phyloP scores from a whole-genome alignment of 2,113 vertebrate species.

The Clinocottus analis region DNA sequence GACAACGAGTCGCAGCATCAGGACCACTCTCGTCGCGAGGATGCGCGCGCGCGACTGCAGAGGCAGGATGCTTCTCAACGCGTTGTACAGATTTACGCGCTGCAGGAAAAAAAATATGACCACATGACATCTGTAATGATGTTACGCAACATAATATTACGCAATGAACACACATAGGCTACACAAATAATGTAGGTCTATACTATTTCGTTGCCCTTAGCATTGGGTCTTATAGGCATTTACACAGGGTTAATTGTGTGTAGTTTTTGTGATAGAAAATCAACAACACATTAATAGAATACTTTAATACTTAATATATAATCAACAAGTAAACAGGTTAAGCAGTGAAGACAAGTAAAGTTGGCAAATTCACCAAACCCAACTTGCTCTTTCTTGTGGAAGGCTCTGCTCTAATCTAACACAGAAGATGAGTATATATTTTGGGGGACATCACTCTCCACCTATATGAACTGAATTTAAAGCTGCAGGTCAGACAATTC shows the following conservation, averaged over 20 bases:
- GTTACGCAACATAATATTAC: background rate
- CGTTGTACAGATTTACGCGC: background rate
- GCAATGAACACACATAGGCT: background rate
- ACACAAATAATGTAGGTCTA: background rate
- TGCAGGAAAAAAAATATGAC: background rate
- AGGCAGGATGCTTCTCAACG: background rate
- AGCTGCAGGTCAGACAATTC: background rate
- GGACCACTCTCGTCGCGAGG: constrained; percentile 62
- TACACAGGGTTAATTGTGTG: background rate
- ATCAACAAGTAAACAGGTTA: background rate
- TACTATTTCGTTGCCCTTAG: background rate
- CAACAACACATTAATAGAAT: background rate
- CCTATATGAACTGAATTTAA: background rate
- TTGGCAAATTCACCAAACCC: background rate
- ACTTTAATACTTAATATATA: no score
- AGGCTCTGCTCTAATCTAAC: background rate
- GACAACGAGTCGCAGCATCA: constrained; percentile 75
- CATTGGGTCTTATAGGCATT: background rate
- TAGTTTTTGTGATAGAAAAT: background rate
- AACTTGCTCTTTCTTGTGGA: background rate
- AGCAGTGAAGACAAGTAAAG: background rate
- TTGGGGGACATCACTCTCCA: background rate
- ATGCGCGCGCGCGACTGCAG: constrained; percentile 1
- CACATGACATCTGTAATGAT: background rate
- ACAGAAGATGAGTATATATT: background rate